Conservation (phyloP, 1,140 invertebrate genomes). For the Euura saliciscinereae region DNA sequence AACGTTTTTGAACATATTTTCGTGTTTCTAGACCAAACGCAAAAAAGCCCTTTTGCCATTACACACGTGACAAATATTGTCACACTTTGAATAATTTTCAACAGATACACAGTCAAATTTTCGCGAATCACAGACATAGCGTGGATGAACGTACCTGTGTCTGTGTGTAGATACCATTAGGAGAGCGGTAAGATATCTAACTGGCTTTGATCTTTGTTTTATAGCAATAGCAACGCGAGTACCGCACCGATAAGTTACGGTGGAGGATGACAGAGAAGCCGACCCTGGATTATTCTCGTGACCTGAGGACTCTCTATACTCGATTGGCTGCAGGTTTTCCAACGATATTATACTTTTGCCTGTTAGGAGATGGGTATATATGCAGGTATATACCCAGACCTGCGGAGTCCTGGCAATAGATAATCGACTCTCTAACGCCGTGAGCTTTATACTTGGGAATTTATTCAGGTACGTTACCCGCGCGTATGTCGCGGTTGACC, state of each 20-base stretch:
- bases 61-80: too few species aligned
- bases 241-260: neutral
- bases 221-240: neutral
- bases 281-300: conserved; percentile 6
- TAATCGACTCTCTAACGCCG: neutral
- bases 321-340: too few species aligned
- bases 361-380: too few species aligned
- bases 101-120: too few species aligned
- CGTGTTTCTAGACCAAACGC: too few species aligned
- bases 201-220: neutral
- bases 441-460: neutral
- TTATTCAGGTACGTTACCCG: neutral
- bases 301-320: neutral
- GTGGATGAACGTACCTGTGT: too few species aligned
- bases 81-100: too few species aligned
- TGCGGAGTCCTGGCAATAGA: neutral
- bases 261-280: neutral
- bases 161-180: neutral
- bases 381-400: too few species aligned
- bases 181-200: neutral
- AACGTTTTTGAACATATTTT: too few species aligned
- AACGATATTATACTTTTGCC: too few species aligned
- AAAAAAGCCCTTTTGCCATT: too few species aligned
- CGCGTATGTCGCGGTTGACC: neutral
- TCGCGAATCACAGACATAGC: too few species aligned